These are phyloP conservation scores for Chesias legatella DNA, from an alignment of 2,888 invertebrate genomes.

Conservation along the genomic window DNA sequence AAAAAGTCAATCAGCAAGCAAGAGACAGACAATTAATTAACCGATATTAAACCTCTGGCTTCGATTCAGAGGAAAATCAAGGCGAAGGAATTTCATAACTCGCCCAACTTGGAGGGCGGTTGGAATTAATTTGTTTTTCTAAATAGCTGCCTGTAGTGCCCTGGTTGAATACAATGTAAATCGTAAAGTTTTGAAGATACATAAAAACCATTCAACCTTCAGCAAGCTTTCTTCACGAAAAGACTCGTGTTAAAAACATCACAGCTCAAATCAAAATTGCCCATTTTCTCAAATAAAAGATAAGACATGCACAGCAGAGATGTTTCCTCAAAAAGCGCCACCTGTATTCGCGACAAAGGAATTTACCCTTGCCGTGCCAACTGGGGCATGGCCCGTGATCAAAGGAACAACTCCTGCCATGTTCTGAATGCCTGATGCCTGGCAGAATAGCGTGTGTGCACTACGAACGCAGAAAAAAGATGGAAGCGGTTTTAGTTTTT, in stretches of 20 bases:
- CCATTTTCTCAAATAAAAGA: constrained; percentile 8
- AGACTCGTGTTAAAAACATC: background rate
- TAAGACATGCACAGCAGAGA: constrained; percentile 20
- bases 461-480: constrained; percentile 12
- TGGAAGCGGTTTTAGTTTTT: background rate
- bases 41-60: constrained; percentile 22
- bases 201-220: too few relatives aligned
- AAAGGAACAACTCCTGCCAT: constrained; percentile 54
- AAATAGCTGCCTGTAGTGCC: background rate
- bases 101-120: background rate
- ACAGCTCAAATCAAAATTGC: background rate
- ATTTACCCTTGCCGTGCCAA: constrained; percentile 48
- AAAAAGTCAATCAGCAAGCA: constrained; percentile 8
- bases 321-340: constrained; percentile 28
- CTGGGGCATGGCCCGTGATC: constrained; percentile 52
- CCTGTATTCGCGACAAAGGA: constrained; percentile 40
- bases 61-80: constrained; percentile 13
- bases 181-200: too few relatives aligned
- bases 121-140: constrained; percentile 6
- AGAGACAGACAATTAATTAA: constrained; percentile 26
- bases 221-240: too few relatives aligned
- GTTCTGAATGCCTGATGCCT: constrained; percentile 51
- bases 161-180: too few relatives aligned
- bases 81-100: constrained; percentile 12
- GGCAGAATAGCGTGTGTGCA: constrained; percentile 34